Percentiles rank a stretch among this genome's conserved stretches.
phyloP scores from a whole-genome alignment of 2,888 invertebrate species.

The Conops quadrifasciatus region DNA sequence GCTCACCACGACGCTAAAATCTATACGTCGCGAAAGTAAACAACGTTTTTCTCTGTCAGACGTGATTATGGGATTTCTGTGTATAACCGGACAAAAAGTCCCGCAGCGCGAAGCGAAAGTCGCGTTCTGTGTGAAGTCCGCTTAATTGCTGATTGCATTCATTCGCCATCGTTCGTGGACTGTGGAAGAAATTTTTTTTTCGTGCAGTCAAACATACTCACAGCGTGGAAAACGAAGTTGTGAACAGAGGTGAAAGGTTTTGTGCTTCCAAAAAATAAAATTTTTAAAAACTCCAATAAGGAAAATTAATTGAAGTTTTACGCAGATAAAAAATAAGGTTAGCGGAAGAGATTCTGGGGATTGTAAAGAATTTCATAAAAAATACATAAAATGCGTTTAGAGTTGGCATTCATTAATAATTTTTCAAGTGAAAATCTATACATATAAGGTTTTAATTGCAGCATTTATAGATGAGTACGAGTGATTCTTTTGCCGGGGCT shows the following conservation, averaged over 20 bases:
- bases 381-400: conserved; percentile 3
- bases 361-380: conserved; percentile 3
- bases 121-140: no score
- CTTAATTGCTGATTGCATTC: conserved; percentile 15
- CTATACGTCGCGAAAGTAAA: no score
- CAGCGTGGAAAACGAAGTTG: background rate
- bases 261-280: background rate
- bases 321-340: conserved; percentile 28
- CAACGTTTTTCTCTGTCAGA: no score
- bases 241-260: conserved; percentile 1
- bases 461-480: conserved; percentile 56
- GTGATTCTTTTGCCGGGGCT: conserved; percentile 48
- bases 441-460: conserved; percentile 38
- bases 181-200: conserved; percentile 30
- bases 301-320: conserved; percentile 13
- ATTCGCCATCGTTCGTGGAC: conserved; percentile 10
- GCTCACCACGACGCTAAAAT: no score
- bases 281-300: conserved; percentile 6
- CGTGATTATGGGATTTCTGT: no score
- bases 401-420: no score
- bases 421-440: no score
- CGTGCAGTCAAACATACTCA: conserved; percentile 14
- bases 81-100: no score
- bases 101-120: no score
- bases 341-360: background rate